A percentile compares a stretch with the other conserved stretches of the same genome.
Conservation (phyloP, 2,797 vertebrate genomes). For the Alcedo quadribrachys region DNA sequence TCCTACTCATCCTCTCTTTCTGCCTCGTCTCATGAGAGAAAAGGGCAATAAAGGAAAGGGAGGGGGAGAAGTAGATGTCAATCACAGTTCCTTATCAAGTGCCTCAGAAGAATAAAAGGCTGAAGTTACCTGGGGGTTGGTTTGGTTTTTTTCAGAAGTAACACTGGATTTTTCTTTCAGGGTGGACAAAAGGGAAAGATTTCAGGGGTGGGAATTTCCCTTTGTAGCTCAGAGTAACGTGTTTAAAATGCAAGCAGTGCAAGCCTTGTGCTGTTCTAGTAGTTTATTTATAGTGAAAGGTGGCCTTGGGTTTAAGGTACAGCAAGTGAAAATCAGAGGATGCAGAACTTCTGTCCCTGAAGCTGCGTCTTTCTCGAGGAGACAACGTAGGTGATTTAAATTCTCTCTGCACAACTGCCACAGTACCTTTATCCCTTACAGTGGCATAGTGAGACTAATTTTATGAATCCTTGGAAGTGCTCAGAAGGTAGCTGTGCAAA, state of each 20-base stretch:
- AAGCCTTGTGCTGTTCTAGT: neutral
- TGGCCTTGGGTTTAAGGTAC: neutral
- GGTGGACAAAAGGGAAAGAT: neutral
- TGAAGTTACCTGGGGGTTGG: neutral
- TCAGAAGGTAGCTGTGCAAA: neutral
- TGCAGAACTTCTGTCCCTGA: neutral
- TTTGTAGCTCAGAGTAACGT: neutral
- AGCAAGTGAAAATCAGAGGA: neutral
- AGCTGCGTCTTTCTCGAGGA: neutral
- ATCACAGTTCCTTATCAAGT: neutral
- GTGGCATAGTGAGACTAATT: slow-evolving; percentile 1
- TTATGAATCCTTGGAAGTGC: slow-evolving; percentile 2
- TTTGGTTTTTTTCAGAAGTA: neutral
- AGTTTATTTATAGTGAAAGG: neutral
- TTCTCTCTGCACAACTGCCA: neutral
- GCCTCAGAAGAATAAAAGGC: neutral
- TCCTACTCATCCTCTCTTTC: neutral
- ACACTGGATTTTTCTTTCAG: neutral
- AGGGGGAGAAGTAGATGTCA: neutral
- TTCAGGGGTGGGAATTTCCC: neutral
- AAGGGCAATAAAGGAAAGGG: neutral
- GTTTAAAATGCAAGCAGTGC: neutral
- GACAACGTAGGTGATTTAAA: neutral
- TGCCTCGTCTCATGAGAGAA: neutral
- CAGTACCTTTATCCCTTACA: neutral